Conservation (phyloP, 2,113 vertebrate genomes). For the Nansenia antarctica region DNA sequence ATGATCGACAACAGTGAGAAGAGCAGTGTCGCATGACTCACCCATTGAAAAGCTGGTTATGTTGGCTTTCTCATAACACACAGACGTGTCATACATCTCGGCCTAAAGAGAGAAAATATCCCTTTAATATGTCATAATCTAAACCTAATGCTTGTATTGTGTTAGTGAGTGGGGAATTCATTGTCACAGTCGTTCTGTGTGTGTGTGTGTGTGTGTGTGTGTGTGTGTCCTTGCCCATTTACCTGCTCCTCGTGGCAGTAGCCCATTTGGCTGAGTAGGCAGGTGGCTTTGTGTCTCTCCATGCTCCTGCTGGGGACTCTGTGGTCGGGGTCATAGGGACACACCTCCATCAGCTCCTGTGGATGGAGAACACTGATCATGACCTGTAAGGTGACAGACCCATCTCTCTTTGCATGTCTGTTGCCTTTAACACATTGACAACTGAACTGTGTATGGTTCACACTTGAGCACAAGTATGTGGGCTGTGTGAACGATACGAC, state of each 20-base stretch:
- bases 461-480: too few species aligned
- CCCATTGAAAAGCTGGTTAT: slow-evolving; percentile 79
- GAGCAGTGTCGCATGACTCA: slow-evolving; percentile 71
- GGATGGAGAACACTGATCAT: background rate
- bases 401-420: too few species aligned
- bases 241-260: slow-evolving; percentile 88
- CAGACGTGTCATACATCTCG: slow-evolving; percentile 78
- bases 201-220: background rate
- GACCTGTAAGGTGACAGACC: background rate
- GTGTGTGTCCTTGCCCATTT: background rate
- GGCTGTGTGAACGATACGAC: too few species aligned
- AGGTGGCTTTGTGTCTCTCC: slow-evolving; percentile 81
- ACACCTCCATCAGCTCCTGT: slow-evolving; percentile 77
- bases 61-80: slow-evolving; percentile 81
- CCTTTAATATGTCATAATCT: background rate
- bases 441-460: too few species aligned
- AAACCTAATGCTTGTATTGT: background rate
- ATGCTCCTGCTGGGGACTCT: slow-evolving; percentile 79
- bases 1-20: too few species aligned
- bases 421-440: too few species aligned
- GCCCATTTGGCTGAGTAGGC: slow-evolving; percentile 78
- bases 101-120: slow-evolving; percentile 63
- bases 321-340: slow-evolving; percentile 84
- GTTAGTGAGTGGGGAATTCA: background rate
- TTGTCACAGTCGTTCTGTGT: too few species aligned